A percentile compares a stretch with the other conserved stretches of the same genome.
Evolutionary conservation across 2,888 invertebrate species (phyloP).

Genomic region (Mycalesis mineus): DNA sequence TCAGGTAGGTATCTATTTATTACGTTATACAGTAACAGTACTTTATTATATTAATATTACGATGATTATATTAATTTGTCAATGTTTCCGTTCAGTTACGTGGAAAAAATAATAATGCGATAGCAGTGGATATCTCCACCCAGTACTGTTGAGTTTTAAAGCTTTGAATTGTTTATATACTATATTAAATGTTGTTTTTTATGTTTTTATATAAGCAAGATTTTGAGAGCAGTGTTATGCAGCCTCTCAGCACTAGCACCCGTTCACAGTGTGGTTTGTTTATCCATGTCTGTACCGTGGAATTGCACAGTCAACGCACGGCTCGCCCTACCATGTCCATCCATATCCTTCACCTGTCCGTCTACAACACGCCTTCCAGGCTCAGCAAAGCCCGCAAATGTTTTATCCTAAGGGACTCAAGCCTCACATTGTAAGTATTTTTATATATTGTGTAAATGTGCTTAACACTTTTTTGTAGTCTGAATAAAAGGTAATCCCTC

Average conservation of each 20-base stretch:
- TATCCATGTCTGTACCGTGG: constrained; percentile 69
- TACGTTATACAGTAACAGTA: no score
- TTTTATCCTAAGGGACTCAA: constrained; percentile 80
- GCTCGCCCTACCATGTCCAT: constrained; percentile 86
- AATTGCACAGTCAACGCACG: constrained; percentile 75
- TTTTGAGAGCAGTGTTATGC: not conserved
- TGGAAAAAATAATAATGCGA: no score
- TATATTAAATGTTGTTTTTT: not conserved
- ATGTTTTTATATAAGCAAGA: not conserved
- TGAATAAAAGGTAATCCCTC: no score
- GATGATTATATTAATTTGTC: not conserved
- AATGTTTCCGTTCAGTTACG: no score
- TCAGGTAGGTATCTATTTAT: constrained; percentile 43
- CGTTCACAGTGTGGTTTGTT: constrained; percentile 69
- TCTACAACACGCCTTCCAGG: constrained; percentile 81
- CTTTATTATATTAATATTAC: not conserved
- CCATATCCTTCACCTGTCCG: constrained; percentile 81
- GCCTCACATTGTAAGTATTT: constrained; percentile 74
- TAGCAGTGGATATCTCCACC: no score
- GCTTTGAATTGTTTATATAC: no score
- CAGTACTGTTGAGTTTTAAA: no score
- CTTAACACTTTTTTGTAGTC: no score
- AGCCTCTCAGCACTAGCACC: constrained; percentile 38
- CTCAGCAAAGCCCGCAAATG: constrained; percentile 75
- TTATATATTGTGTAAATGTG: not conserved